Conservation (phyloP, 2,113 vertebrate species). For the Eonycteris spelaea region DNA sequence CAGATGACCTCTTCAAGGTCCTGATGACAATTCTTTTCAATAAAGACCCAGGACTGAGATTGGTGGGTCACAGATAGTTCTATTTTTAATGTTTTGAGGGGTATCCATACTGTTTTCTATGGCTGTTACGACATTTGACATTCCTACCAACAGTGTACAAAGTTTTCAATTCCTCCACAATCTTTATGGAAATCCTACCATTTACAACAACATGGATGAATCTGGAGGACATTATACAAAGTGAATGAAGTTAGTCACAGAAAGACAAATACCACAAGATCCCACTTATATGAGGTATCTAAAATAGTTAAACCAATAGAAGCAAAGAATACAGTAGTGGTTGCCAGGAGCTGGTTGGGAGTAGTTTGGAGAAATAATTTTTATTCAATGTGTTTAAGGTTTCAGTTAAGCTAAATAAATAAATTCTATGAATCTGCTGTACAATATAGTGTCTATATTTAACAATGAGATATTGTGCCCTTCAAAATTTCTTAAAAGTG, state of each 20-base stretch:
- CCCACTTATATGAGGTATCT: background rate
- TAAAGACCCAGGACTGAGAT: background rate
- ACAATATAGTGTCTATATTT: background rate
- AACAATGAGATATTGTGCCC: background rate
- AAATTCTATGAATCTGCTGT: background rate
- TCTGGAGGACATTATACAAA: background rate
- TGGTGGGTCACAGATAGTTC: background rate
- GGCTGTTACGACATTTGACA: background rate
- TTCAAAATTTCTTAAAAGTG: background rate
- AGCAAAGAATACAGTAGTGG: background rate
- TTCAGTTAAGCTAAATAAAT: background rate
- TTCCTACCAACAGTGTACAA: background rate
- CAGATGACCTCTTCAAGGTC: background rate
- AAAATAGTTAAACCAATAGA: background rate
- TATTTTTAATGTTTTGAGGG: background rate
- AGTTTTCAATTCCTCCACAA: too few relatives aligned
- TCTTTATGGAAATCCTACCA: background rate
- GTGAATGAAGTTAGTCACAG: background rate
- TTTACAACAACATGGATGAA: background rate
- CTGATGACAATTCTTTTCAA: background rate
- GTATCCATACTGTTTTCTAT: background rate
- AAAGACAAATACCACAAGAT: background rate
- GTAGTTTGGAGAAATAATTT: background rate
- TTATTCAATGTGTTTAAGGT: background rate
- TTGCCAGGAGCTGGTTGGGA: background rate